Percentiles rank a stretch among this genome's conserved stretches.
Conservation (phyloP, 2,797 vertebrate genomes). For the Poeciliopsis paucimaculata region DNA sequence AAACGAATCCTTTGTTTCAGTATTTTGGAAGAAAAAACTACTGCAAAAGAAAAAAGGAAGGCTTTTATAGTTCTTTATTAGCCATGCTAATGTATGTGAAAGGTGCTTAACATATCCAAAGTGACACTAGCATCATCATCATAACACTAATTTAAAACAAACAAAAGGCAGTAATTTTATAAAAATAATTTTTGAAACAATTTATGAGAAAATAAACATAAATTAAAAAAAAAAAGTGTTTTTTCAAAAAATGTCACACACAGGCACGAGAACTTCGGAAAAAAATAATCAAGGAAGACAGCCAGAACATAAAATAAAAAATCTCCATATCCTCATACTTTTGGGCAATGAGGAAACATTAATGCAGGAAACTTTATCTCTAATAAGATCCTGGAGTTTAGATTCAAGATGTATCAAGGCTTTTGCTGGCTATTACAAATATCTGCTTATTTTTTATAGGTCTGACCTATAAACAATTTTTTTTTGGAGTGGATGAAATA, state of each 20-base stretch:
- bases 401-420: not conserved
- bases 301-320: not conserved
- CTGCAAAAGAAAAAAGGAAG: not conserved
- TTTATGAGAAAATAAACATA: not conserved
- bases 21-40: not conserved
- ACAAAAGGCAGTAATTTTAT: not conserved
- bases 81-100: not conserved
- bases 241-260: not conserved
- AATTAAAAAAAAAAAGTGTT: not conserved
- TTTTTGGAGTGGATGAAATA: not conserved
- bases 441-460: not conserved
- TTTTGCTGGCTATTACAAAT: not conserved
- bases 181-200: not conserved
- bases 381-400: not conserved
- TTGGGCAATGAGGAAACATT: constrained; percentile 46
- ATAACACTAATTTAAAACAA: not conserved
- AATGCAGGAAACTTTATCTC: constrained; percentile 34
- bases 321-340: constrained; percentile 27
- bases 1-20: not conserved
- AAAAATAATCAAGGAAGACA: not conserved
- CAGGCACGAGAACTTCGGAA: not conserved
- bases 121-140: not conserved
- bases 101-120: not conserved
- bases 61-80: not conserved
- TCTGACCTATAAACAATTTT: not conserved